Base-by-base conservation (phyloP, 2,888 invertebrate genomes). In the Chrysolina haemoptera region DNA sequence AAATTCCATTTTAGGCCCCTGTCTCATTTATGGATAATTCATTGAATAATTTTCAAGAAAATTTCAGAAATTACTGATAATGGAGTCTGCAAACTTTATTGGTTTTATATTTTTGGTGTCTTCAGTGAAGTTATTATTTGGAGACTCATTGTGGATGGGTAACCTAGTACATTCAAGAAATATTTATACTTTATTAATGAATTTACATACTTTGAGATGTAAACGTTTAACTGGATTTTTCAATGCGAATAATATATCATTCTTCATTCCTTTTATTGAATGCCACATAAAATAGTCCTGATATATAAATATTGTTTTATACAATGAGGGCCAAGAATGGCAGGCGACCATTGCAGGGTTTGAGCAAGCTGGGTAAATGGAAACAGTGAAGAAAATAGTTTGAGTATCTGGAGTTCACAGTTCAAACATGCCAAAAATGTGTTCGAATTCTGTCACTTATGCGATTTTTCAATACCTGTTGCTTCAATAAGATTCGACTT, bases 391-490 rank as follows among this genome's bases (percentile, higher is more conserved):
- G n/a, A 11, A 59, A 27, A 27, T 27, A 20, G 16, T 53, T 20
- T 14, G 4, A 59, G 59, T 59, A 59, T 22, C 14, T n/a, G 6
- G 16, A 35, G 8, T 22, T 59, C 12, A 59, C 10, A 22, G 59
- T 59, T 59, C 6, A 59, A 27, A 59, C 59, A 59, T 59, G 59
- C 59, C 16, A 53, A 4, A 20, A 3, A 20, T 20, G 5, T 53
- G 20, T 59, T 27, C 59, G 59, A 59, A 27, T 35, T 35, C 59
- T 35, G 20, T n/a, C 59, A 27, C 59, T 59, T 59, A 14, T 59
- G 59, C 59, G 59, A 59, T 59, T n/a, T 9, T 35, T 35, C 35
- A 8, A 35, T 35, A 35, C 0, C 35, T 35, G 35, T 35, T 35
- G 6, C 35, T 35, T 35, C 35, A 8, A 35, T 35, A 35, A 6